These are phyloP conservation scores for Fulmarus glacialis DNA, from an alignment of 2,113 vertebrate species.

Conservation along the genomic window DNA sequence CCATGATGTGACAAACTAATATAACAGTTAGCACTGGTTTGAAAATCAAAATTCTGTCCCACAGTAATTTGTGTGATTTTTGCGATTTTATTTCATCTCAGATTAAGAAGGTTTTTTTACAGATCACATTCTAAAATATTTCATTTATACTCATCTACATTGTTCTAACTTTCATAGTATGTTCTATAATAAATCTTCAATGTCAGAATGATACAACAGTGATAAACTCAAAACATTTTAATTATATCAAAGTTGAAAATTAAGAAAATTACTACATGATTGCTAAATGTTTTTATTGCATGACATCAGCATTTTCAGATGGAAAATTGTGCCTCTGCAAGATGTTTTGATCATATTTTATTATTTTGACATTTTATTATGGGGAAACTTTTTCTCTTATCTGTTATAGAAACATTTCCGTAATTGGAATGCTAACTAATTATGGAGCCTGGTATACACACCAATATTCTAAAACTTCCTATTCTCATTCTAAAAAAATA, in stretches of 20 bases:
- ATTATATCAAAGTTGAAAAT: background rate
- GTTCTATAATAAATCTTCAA: background rate
- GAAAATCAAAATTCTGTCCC: background rate
- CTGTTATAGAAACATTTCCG: background rate
- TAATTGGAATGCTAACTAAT: background rate
- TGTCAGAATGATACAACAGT: background rate
- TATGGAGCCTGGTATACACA: background rate
- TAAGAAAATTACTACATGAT: background rate
- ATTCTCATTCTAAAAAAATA: background rate
- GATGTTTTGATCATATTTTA: background rate
- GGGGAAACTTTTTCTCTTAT: background rate
- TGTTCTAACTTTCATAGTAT: background rate
- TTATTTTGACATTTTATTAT: background rate
- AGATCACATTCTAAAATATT: background rate
- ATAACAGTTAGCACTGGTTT: background rate
- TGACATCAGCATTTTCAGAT: background rate
- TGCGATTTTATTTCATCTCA: background rate
- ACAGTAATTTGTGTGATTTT: background rate
- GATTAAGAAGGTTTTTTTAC: background rate
- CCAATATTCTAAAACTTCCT: background rate
- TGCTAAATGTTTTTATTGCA: background rate
- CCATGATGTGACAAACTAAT: background rate
- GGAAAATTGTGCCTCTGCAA: background rate
- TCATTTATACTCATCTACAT: background rate
- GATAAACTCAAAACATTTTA: background rate